Base-by-base conservation (phyloP, 2,113 vertebrate species). In the Puntigrus tetrazona region DNA sequence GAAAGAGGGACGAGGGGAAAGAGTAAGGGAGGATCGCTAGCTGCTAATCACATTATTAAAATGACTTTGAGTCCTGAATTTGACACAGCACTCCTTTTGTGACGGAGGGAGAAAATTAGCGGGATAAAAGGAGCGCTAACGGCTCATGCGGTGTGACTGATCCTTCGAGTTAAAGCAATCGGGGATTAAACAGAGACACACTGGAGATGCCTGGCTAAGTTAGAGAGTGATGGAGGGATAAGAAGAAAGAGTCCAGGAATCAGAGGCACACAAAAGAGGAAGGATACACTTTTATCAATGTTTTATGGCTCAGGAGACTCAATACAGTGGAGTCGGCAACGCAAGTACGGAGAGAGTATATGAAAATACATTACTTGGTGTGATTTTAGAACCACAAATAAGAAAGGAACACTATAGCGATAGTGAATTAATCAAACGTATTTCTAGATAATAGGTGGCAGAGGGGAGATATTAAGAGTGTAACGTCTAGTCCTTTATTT, bases 11-110 rank as follows among this genome's bases (percentile, higher is more conserved):
- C 52, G 50, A 83, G 65, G 43, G 27, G 45, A 41, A 65, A 47
- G 38, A 38, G 57, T 65, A 38, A 57, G 41, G 47, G 63, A 45
- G 83, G 75, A 84, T 72, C 50, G 52, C 34, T 65, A 72, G 63
- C 27, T 25, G 65, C 61, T 84, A 84, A 36, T 84, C 83, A 69
- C 83, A 79, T 84, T 69, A 79, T 72, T 84, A 79, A 84, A 84
- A 55, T 55, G 34, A 79, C 74, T 31, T 29, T 22, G 83, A 84
- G 67, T 69, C 73, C 43, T 5, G 61, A 41, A 50, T 78, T 61
- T 78, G 59, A 84, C 83, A 78, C 55, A 41, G 22, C n/a, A 11
- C 31, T 78, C 59, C 22, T 80, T 72, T 57, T 43, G 78, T 31
- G 72, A 73, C 34, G 74, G 34, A 86, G 45, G 41, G 72, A 82